Conservation (phyloP, 2,888 invertebrate species). For the Acleris holmiana region DNA sequence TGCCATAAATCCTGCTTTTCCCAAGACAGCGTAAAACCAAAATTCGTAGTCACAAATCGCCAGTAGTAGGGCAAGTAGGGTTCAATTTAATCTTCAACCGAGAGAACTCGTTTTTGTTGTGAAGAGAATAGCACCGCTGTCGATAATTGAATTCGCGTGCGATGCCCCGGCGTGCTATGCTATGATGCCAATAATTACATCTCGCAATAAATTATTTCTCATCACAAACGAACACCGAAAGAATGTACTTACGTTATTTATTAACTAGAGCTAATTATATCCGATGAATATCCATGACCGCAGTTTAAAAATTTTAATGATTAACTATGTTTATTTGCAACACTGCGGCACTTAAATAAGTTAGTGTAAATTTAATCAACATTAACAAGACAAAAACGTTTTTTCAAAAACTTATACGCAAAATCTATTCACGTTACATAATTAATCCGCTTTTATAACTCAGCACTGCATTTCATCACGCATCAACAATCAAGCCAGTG, state of each 20-base stretch:
- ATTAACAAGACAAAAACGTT: background rate
- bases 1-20: too few relatives aligned
- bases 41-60: too few relatives aligned
- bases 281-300: constrained; percentile 3
- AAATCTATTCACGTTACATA: background rate
- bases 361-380: background rate
- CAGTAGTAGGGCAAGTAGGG: too few relatives aligned
- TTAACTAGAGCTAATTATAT: background rate
- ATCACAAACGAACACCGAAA: constrained; percentile 17
- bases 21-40: too few relatives aligned
- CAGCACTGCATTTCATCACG: constrained; percentile 19
- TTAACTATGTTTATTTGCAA: background rate
- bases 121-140: background rate
- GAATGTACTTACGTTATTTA: constrained; percentile 18
- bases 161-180: constrained; percentile 21
- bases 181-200: constrained; percentile 17
- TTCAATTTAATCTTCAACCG: too few relatives aligned
- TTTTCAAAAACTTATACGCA: background rate
- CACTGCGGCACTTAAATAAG: background rate
- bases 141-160: constrained; percentile 37
- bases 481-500: constrained; percentile 6
- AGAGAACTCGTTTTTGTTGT: too few relatives aligned
- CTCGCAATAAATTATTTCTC: constrained; percentile 19
- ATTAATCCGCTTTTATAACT: background rate
- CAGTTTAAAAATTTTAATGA: background rate